Conservation (phyloP, 2,797 vertebrate genomes). For the Mastacembelus armatus region DNA sequence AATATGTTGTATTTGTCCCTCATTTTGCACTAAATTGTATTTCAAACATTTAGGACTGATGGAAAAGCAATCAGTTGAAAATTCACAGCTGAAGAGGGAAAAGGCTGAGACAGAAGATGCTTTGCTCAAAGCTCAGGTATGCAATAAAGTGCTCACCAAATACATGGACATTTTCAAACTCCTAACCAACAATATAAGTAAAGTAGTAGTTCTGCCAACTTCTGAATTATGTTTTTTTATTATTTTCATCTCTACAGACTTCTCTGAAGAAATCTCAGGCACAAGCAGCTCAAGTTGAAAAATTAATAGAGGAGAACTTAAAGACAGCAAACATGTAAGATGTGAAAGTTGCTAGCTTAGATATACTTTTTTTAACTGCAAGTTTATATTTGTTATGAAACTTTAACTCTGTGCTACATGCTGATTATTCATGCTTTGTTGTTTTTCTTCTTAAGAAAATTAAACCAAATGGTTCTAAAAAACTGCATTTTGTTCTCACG, state of each 20-base stretch:
- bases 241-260: conserved; percentile 72
- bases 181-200: too few species aligned
- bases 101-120: conserved; percentile 89
- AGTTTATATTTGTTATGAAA: background rate
- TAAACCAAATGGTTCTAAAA: background rate
- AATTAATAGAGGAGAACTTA: conserved; percentile 86
- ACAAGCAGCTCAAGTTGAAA: conserved; percentile 83
- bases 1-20: background rate
- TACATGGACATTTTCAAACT: too few species aligned
- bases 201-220: too few species aligned
- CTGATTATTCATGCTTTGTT: background rate
- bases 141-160: background rate
- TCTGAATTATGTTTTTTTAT: background rate
- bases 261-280: conserved; percentile 86
- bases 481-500: background rate
- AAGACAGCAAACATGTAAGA: conserved; percentile 87
- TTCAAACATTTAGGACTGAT: conserved; percentile 79
- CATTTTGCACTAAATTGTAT: background rate
- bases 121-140: conserved; percentile 86
- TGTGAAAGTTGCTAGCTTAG: fast-evolving
- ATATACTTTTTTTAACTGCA: too few species aligned
- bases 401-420: background rate
- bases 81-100: conserved; percentile 86
- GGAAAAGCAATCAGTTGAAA: conserved; percentile 85
- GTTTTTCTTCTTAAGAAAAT: background rate